Percentiles rank a stretch among this genome's conserved stretches.
Evolutionary conservation across 2,888 invertebrate genomes (phyloP).

Genomic region (Mythimna lalbum): DNA sequence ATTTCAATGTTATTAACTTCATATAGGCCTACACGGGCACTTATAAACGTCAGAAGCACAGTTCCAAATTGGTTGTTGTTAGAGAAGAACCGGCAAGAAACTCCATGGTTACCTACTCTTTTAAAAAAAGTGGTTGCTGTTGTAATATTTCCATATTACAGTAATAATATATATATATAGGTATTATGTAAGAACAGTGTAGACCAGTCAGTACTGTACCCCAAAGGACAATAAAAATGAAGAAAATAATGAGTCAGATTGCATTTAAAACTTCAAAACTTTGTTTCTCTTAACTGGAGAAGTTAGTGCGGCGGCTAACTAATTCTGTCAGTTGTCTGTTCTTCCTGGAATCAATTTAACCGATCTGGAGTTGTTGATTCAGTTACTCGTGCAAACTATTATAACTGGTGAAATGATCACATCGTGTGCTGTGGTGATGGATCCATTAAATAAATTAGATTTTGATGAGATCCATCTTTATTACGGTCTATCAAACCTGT

Average conservation of each 20-base stretch:
- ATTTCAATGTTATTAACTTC: no score
- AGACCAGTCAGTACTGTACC: no score
- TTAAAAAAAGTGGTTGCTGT: no score
- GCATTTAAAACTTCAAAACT: constrained; percentile 33
- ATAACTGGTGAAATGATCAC: neutral
- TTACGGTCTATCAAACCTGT: neutral
- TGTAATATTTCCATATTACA: no score
- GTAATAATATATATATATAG: no score
- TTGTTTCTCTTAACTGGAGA: constrained; percentile 18
- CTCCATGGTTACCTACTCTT: no score
- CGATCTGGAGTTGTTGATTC: neutral
- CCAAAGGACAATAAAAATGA: no score
- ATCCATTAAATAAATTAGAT: neutral
- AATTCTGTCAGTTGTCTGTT: constrained; percentile 3
- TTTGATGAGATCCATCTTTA: neutral
- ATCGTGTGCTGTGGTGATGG: neutral
- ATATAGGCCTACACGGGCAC: no score
- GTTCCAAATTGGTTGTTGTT: no score
- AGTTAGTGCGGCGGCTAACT: constrained; percentile 24
- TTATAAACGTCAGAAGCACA: no score
- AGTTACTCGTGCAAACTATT: neutral
- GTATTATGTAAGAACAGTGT: no score
- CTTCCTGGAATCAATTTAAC: constrained; percentile 6
- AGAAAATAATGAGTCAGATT: constrained; percentile 27
- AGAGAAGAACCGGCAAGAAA: no score